Base-by-base conservation (phyloP, 2,888 invertebrate genomes). In the Autographa gamma region DNA sequence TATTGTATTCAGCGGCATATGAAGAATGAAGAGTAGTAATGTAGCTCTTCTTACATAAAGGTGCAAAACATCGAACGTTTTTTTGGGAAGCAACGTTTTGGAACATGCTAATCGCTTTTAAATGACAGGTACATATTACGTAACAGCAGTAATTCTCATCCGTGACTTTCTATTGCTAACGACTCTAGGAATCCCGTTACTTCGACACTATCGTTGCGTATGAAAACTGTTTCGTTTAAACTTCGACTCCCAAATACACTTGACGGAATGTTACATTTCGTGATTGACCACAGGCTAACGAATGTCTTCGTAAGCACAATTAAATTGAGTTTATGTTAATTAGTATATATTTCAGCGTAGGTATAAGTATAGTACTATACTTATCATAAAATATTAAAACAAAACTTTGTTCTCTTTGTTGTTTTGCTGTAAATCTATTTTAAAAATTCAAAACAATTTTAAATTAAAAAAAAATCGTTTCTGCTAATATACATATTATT, bases 81-180 rank as follows among this genome's bases (percentile, higher is more conserved):
- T 43, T 7, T 48, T 48, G 48, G 16, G n/a, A 48, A 48, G 48
- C 48, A 48, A 48, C 48, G 48, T 48, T 48, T 48, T 8, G 48
- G 48, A 48, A 59, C 48, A 48, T 48, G 48, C 48, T 48, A 48
- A 48, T 48, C 48, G 48, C 48, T 48, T 48, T 48, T 48, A 48
- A 48, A 48, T 48, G 48, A 48, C 48, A 48, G n/a, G 6, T n/a
- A 48, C 48, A n/a, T 48, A 48, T 48, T 48, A 48, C 48, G 48
- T 8, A 48, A 48, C 48, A n/a, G 19, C 11, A 54, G 19, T 19
- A 19, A 11, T 19, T 54, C 19, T 9, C 9, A 9, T 54, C 19
- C 13, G 54, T 19, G 19, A 54, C 54, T 19, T 54, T 19, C 54
- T 54, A 54, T 11, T 19, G 54, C 19, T 54, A 19, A 54, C 54